Evolutionary conservation across 2,888 invertebrate genomes (phyloP), one percentile per base, ranked within the genome.

Genomic region (Carpatolechia fugitivella): DNA sequence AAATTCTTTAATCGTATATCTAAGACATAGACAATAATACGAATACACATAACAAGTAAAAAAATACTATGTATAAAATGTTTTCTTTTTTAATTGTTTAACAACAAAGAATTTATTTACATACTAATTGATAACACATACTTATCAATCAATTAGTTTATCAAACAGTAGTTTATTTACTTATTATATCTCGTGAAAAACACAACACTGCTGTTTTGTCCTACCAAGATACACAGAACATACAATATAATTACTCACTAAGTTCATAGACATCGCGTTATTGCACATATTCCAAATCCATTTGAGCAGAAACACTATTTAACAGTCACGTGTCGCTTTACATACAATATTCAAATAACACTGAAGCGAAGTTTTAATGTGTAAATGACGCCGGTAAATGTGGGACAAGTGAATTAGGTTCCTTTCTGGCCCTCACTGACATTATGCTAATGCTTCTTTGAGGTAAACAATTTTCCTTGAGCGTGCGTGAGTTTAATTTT

Each of bases 401-500:
- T 63, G 61, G 63, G 56, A 63, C 60, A 56, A 61, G 69, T 68
- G 56, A 74, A 72, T 78, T 76, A 72, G 72, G 70, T 70, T 20
- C 35, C 3, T 13, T 10, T 33, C 44, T 44, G 33, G 3, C 20
- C 62, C 60, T 60, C 59, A 70, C 61, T 64, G 67, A 74, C 70
- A 67, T 73, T 73, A 77, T 80, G 81, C 64, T 77, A 82, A 80
- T 82, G 61, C 62, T 61, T 58, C 63, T 65, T 65, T 58, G 65
- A 72, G 66, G 70, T 70, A 70, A 71, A 70, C 57, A 24, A n/a
- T 54, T 56, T 54, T 47, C 53, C 54, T 56, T 54, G 54, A 51
- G 51, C 13, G 35, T 6, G 49, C 49, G 46, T 47, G 46, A 44
- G 31, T 54, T 52, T 52, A 35, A 38, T 38, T 53, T 40, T 41